Conservation (phyloP, 2,797 vertebrate species). For the Nothura maculosa region DNA sequence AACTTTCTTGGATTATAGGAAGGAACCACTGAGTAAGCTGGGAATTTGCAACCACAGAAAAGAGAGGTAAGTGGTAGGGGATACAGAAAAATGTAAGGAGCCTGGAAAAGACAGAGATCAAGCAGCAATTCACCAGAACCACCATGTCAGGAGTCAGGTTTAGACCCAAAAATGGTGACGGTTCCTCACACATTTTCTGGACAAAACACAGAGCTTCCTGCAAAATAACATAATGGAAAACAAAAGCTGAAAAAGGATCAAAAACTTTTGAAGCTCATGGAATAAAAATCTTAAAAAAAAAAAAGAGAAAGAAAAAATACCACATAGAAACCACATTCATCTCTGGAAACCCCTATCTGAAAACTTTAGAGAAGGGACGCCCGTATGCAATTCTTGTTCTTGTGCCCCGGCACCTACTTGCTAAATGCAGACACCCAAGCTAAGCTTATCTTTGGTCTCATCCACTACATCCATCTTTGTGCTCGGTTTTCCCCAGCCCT, state of each 20-base stretch:
- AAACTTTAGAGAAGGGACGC: neutral
- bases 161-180: neutral
- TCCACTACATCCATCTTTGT: neutral
- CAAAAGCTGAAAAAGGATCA: neutral
- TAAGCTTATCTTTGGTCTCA: neutral
- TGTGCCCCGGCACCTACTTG: neutral
- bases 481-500: rapidly evolving
- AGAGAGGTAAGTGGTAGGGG: neutral
- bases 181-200: neutral
- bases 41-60: neutral
- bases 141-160: neutral
- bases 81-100: neutral
- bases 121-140: neutral
- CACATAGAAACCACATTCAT: neutral
- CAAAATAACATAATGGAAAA: slow-evolving; percentile 5
- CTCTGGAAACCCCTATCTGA: neutral
- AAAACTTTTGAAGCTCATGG: neutral
- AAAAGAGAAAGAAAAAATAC: too few species aligned
- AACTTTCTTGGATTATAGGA: neutral
- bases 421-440: neutral
- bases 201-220: neutral
- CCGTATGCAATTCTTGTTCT: neutral
- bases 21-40: neutral
- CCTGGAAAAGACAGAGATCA: neutral
- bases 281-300: neutral